These are phyloP conservation scores for Cichlasoma orientale DNA, from an alignment of 2,797 vertebrate species.

Conservation along the genomic window DNA sequence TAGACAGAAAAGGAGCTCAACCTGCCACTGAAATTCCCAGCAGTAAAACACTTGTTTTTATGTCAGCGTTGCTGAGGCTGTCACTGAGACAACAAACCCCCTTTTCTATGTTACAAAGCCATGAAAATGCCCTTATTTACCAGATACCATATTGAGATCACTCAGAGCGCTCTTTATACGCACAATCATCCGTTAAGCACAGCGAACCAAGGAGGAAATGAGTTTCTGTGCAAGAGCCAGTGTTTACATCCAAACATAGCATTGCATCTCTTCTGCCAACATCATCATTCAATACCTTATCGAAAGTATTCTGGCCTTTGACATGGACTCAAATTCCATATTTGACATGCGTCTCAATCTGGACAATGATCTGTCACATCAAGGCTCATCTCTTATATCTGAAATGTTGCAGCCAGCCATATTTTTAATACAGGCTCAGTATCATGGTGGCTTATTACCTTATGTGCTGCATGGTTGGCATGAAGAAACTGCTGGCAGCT, in stretches of 20 bases:
- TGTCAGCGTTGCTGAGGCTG: slow-evolving; percentile 47
- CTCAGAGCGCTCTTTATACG: slow-evolving; percentile 19
- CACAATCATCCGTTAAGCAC: slow-evolving; percentile 21
- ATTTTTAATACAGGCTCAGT: slow-evolving; percentile 53
- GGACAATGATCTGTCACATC: slow-evolving; percentile 57
- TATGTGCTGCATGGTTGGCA: slow-evolving; percentile 58
- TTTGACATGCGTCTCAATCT: slow-evolving; percentile 44
- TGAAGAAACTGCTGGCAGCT: slow-evolving; percentile 69
- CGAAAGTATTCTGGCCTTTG: slow-evolving; percentile 34
- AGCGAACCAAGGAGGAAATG: neutral
- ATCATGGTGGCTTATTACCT: slow-evolving; percentile 62
- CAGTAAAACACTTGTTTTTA: slow-evolving; percentile 37
- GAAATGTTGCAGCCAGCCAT: slow-evolving; percentile 33
- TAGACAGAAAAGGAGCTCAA: slow-evolving; percentile 17
- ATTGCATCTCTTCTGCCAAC: slow-evolving; percentile 14
- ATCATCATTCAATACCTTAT: neutral
- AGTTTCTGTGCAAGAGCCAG: slow-evolving; percentile 2
- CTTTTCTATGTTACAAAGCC: slow-evolving; percentile 16
- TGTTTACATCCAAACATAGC: slow-evolving; percentile 24
- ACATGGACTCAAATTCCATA: slow-evolving; percentile 37
- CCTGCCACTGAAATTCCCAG: slow-evolving; percentile 43
- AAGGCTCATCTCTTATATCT: slow-evolving; percentile 34
- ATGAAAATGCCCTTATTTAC: slow-evolving; percentile 43
- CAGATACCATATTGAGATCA: slow-evolving; percentile 33
- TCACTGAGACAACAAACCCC: slow-evolving; percentile 56